These are phyloP conservation scores for Malacosoma neustria DNA, from an alignment of 2,888 invertebrate genomes.

Conservation along the genomic window DNA sequence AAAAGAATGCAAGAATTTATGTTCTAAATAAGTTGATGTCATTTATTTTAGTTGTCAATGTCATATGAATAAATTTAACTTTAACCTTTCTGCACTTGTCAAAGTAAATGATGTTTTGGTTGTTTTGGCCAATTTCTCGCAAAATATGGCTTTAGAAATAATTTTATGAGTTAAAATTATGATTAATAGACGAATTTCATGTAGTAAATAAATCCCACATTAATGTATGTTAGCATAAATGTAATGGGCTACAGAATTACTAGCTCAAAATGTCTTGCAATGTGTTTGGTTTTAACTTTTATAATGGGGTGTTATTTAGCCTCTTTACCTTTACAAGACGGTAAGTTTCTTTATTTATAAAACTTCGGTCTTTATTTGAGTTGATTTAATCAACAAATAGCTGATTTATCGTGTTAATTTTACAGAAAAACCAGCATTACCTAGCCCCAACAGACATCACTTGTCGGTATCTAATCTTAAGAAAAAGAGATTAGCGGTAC, in stretches of 20 bases:
- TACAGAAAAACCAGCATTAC: constrained; percentile 39
- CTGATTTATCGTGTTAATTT: not conserved
- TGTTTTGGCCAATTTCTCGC: too few species aligned
- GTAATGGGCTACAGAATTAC: constrained; percentile 55
- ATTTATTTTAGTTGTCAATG: too few species aligned
- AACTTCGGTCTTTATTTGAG: constrained; percentile 1
- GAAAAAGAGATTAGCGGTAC: constrained; percentile 80
- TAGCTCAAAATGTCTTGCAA: constrained; percentile 51
- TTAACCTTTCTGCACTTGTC: too few species aligned
- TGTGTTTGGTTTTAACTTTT: constrained; percentile 55
- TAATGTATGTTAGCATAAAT: constrained; percentile 41
- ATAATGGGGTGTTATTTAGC: constrained; percentile 64
- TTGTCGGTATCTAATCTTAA: constrained; percentile 9
- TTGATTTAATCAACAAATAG: not conserved
- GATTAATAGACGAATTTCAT: constrained; percentile 11
- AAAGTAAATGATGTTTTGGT: too few species aligned
- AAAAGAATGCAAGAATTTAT: too few species aligned
- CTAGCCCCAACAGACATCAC: constrained; percentile 19
- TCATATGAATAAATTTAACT: too few species aligned
- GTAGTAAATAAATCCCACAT: constrained; percentile 19
- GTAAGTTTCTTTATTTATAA: constrained; percentile 23
- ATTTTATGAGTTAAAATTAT: constrained; percentile 17
- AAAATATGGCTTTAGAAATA: constrained; percentile 13
- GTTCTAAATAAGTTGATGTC: too few species aligned
- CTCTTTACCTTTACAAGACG: constrained; percentile 52